Conservation (phyloP, 2,113 vertebrate species). For the Pachycephala philippinensis region DNA sequence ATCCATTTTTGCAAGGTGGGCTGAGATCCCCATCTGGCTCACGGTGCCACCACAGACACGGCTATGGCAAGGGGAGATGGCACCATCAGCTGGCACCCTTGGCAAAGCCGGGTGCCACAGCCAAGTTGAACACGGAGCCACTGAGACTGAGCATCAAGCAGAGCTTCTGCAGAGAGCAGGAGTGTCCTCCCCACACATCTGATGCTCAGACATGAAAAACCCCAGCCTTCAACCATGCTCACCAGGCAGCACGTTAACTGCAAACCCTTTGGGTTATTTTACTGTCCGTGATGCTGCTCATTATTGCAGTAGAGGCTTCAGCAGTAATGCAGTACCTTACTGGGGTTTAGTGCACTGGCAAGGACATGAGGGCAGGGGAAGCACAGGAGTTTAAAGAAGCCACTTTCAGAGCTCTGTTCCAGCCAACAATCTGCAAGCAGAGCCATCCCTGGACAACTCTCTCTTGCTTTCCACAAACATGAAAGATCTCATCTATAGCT, state of each 20-base stretch:
- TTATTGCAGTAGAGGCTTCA: not conserved
- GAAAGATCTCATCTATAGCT: not conserved
- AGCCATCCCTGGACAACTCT: not conserved
- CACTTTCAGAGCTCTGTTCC: not conserved
- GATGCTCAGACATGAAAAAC: not conserved
- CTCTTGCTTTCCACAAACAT: not conserved
- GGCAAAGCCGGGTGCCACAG: not conserved
- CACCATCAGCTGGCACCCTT: not conserved
- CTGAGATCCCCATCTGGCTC: conserved; percentile 20
- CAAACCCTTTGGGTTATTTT: not conserved
- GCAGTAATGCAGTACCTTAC: not conserved
- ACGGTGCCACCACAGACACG: not conserved
- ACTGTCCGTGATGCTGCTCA: accelerated
- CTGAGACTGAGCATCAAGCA: not conserved
- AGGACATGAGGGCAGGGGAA: not conserved
- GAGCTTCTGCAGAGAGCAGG: not conserved
- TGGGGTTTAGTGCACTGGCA: not conserved
- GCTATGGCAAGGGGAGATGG: not conserved
- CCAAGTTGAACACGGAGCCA: not conserved
- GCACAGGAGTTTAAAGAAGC: not conserved
- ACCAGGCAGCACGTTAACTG: accelerated
- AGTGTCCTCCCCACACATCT: not conserved
- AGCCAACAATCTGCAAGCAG: not conserved
- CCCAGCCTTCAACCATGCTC: not conserved
- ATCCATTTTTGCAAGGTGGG: conserved; percentile 7